Base-by-base conservation (phyloP, 2,888 invertebrate species). In the Panopea generosa region DNA sequence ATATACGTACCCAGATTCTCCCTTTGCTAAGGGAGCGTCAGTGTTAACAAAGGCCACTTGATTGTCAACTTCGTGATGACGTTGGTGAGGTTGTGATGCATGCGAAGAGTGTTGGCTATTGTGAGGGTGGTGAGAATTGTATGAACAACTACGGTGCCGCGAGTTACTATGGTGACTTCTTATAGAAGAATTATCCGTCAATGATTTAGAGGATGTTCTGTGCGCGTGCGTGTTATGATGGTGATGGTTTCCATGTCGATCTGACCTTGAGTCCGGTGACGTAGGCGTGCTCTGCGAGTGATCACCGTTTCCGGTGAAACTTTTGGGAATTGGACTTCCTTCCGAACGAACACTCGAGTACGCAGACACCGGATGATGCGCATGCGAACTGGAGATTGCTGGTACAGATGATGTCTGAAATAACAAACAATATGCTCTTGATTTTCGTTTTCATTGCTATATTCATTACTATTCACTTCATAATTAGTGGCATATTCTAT, bases 1-100 rank as follows among this genome's bases (percentile, higher is more conserved):
- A n/a, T n/a, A n/a, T n/a, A 20, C 77, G 43, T 73, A 77, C 73
- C 77, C 73, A 43, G 74, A 70, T 50, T 78, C 78, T 52, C 78
- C 74, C 40, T 71, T 57, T 55, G 78, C 78, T 49, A 78, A 56
- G 22, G 78, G 78, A 33, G 78, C 78, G 38, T 70, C 69, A 2
- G 67, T 70, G 20, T 63, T 63, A n/a, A 60, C 55, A 71, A 78
- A 78, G 78, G 78, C 53, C 78, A 78, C 78, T 78, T 78, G 78
- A 74, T 74, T 74, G 78, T 71, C 74, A 20, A 27, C 38, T 43
- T 16, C 11, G 18, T 40, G 40, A 9, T 57, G 33, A 33, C 33
- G 33, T 7, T 33, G 33, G 4, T 33, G 4, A 33, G 33, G 33
- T 4, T 33, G 33, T 7, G 11, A 4, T 11, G 11, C 33, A 11